A percentile compares a stretch with the other conserved stretches of the same genome.
Conservation (phyloP, 1,140 invertebrate genomes). For the Drosophila seguyi region DNA sequence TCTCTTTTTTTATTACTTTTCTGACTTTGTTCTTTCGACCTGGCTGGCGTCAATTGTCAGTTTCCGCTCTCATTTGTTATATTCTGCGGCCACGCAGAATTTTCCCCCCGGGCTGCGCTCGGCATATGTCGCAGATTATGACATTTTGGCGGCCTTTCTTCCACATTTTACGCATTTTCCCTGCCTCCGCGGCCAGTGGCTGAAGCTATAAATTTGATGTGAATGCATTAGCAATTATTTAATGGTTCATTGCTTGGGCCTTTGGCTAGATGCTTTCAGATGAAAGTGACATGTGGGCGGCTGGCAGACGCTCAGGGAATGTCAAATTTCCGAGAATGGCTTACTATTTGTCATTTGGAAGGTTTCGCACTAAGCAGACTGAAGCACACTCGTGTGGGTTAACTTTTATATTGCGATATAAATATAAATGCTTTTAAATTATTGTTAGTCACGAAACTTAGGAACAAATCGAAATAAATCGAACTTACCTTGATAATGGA, state of each 20-base stretch:
- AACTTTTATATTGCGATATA: not conserved
- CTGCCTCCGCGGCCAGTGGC: slow-evolving; percentile 21
- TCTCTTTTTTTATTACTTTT: slow-evolving; percentile 23
- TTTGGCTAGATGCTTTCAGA: slow-evolving; percentile 3
- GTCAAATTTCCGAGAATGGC: slow-evolving; percentile 4
- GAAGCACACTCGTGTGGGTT: too few species aligned
- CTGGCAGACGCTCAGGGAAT: not conserved
- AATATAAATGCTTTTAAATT: too few species aligned
- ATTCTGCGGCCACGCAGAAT: slow-evolving; percentile 31
- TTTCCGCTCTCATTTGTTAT: slow-evolving; percentile 69
- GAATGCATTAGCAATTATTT: slow-evolving; percentile 57
- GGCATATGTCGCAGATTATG: slow-evolving; percentile 73
- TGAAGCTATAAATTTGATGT: slow-evolving; percentile 42
- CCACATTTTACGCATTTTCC: slow-evolving; percentile 1
- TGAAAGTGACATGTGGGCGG: slow-evolving; percentile 9
- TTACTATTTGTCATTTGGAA: not conserved
- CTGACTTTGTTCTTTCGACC: slow-evolving; percentile 27
- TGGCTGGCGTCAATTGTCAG: slow-evolving; percentile 65
- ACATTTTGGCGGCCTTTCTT: slow-evolving; percentile 57
- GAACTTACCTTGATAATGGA: too few species aligned
- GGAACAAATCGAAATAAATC: too few species aligned
- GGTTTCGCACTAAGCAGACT: too few species aligned
- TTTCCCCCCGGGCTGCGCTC: slow-evolving; percentile 14
- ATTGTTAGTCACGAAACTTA: too few species aligned
- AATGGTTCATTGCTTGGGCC: slow-evolving; percentile 56